Conservation (phyloP, 30 jellyfish, hydroid and myxozoan genomes). For the Hydra vulgaris region DNA sequence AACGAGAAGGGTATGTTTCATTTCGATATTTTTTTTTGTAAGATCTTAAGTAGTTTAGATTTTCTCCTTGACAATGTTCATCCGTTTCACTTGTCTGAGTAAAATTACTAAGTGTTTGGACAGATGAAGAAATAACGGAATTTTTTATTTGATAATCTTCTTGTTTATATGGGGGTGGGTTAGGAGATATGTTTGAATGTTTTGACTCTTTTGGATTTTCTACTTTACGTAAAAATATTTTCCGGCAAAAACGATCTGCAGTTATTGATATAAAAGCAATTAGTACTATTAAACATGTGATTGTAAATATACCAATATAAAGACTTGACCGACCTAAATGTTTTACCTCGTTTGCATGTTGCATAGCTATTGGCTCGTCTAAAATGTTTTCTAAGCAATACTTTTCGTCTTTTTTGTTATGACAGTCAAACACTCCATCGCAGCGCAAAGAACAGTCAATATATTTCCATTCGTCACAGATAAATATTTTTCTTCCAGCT, state of each 20-base stretch:
- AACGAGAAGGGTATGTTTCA: not conserved
- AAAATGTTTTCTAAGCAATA: conserved; percentile 19
- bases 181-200: not conserved
- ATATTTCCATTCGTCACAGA: conserved; percentile 64
- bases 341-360: not conserved
- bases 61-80: not conserved
- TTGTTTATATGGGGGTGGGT: not conserved
- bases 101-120: not conserved
- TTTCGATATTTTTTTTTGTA: not conserved
- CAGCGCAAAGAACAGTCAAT: conserved; percentile 60
- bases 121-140: not conserved
- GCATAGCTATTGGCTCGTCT: conserved; percentile 9
- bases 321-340: not conserved
- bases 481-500: conserved; percentile 36
- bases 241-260: not conserved
- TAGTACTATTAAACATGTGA: not conserved
- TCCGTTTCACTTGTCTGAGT: not conserved
- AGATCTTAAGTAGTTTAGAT: not conserved
- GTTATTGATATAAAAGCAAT: not conserved
- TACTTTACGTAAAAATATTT: not conserved
- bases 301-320: not conserved
- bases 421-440: conserved; percentile 72
- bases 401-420: conserved; percentile 50
- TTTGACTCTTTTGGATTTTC: not conserved
- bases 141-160: not conserved